These are phyloP conservation scores for Agelastica alni DNA, from an alignment of 2,888 invertebrate species.

Conservation along the genomic window DNA sequence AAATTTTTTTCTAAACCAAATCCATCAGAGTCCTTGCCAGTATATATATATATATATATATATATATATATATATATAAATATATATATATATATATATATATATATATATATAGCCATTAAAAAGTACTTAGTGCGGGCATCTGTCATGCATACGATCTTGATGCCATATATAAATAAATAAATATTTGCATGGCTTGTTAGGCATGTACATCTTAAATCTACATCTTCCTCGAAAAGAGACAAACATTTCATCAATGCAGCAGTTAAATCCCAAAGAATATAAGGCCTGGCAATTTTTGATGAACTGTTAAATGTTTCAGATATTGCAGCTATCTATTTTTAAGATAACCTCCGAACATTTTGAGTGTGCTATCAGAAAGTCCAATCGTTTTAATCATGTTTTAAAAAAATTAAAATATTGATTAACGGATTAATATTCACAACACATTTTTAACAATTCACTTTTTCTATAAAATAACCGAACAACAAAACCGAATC, in stretches of 20 bases:
- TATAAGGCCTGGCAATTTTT: background rate
- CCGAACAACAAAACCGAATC: too few relatives aligned
- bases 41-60: background rate
- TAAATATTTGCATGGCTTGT: too few relatives aligned
- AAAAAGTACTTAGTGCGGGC: conserved; percentile 2
- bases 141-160: conserved; percentile 1
- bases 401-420: too few relatives aligned
- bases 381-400: too few relatives aligned
- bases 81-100: conserved; percentile 1
- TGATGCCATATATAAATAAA: too few relatives aligned
- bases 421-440: too few relatives aligned
- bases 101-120: background rate
- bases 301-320: background rate
- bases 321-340: background rate
- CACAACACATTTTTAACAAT: too few relatives aligned
- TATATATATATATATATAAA: background rate
- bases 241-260: background rate
- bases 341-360: too few relatives aligned
- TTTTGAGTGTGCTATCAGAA: too few relatives aligned
- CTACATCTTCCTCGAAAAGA: background rate
- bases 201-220: background rate
- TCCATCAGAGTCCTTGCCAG: too few relatives aligned
- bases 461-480: too few relatives aligned
- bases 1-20: too few relatives aligned
- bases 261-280: background rate